Base-by-base conservation (phyloP, 2,113 vertebrate species). In the Gasterosteus aculeatus region DNA sequence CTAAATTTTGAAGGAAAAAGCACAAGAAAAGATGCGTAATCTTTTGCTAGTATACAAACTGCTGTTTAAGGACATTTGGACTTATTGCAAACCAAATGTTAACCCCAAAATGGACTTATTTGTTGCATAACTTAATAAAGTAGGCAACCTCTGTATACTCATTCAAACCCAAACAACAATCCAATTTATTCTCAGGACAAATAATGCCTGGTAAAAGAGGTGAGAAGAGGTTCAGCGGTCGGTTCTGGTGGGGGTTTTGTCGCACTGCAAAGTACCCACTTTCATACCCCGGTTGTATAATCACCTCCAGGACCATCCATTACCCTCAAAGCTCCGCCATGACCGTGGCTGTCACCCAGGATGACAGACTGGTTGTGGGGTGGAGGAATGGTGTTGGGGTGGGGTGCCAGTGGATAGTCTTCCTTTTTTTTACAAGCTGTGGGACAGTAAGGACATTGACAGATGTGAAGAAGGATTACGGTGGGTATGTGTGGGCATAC, bases 281-380 rank as follows among this genome's bases (percentile, higher is more conserved):
- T 91, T 86, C 83, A 87, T 88, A 84, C 82, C 72, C 66, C 26
- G 71, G 65, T 72, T 89, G 85, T 86, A 84, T 84, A 89, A 90
- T 89, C 85, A 83, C 74, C 73, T 73, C 75, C 51, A 76, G 41
- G 64, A 84, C 82, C 82, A 89, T 92, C 49, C 85, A 88, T 93
- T 83, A 91, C 77, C 44, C 56, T 63, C 35, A 9, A 60, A 83
- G 83, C 70, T 75, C 57, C 65, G 72, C 71, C 59, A 46, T 42
- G 60, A 78, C 75, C 69, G 11, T 61, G 78, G 58, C 69, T 85
- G 85, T 90, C 87, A 90, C 57, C 47, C 69, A 62, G 78, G 44
- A 84, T 89, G 87, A 92, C 72, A 61, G 77, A 89, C 63, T 38
- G 71, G 49, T 9, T 4, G 22, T 53, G 61, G 69, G 71, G 41